These are phyloP conservation scores for Apaloderma vittatum DNA, from an alignment of 2,113 vertebrate genomes.

Conservation along the genomic window DNA sequence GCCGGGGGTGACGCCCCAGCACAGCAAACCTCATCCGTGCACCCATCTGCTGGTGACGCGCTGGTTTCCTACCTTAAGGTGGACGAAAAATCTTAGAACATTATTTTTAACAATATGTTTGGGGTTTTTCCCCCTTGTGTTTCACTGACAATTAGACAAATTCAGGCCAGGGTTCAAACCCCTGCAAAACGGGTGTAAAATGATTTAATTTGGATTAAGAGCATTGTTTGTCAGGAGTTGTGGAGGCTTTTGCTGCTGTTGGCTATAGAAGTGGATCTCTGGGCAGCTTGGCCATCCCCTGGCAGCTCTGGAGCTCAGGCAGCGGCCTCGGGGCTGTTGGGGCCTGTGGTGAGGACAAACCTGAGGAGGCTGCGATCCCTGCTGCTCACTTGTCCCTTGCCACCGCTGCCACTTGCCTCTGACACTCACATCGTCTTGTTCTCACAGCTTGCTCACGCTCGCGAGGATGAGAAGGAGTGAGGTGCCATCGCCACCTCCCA, in stretches of 20 bases:
- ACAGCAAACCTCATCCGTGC: background rate
- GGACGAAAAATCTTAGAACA: background rate
- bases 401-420: background rate
- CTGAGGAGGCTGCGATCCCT: background rate
- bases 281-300: rapidly evolving
- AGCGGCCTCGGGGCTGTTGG: background rate
- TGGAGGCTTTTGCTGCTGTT: background rate
- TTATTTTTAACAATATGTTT: background rate
- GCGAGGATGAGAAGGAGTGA: background rate
- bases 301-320: background rate
- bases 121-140: background rate
- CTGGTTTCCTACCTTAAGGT: background rate
- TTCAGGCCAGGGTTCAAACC: background rate
- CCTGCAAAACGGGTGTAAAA: rapidly evolving
- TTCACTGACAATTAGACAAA: background rate
- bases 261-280: background rate
- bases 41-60: background rate
- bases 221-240: background rate
- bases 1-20: background rate
- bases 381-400: background rate
- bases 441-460: background rate
- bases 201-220: background rate
- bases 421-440: rapidly evolving
- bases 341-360: background rate
- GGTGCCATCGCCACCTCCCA: background rate